A percentile compares a stretch with the other conserved stretches of the same genome.
Evolutionary conservation across 2,113 vertebrate genomes (phyloP).

Genomic region (Ivindomyrus marchei): DNA sequence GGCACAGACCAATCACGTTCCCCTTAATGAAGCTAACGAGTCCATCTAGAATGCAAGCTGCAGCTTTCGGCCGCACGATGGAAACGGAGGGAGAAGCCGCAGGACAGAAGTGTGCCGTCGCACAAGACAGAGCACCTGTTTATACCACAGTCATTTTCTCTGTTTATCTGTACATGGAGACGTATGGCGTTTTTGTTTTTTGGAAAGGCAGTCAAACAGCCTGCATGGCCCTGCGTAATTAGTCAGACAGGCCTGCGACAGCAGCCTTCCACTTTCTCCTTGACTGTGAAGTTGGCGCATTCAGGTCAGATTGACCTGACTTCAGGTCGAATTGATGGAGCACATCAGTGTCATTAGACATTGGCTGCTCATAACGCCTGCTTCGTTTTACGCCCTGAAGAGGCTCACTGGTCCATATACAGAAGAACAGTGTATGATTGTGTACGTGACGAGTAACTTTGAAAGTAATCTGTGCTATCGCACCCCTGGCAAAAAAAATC

Average conservation of each 20-base stretch:
- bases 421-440: not conserved
- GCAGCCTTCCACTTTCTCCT: not conserved
- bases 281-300: not conserved
- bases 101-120: not conserved
- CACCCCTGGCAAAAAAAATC: no score
- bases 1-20: constrained; percentile 25
- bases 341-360: not conserved
- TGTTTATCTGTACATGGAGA: not conserved
- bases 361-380: not conserved
- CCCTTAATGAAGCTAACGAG: constrained; percentile 31
- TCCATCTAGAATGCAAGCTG: not conserved
- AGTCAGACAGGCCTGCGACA: not conserved
- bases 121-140: not conserved
- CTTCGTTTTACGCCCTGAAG: not conserved
- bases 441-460: not conserved
- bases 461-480: not conserved
- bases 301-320: not conserved
- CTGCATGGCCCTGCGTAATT: not conserved
- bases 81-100: not conserved
- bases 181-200: not conserved
- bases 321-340: not conserved
- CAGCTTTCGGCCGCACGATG: not conserved
- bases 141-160: not conserved
- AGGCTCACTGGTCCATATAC: not conserved
- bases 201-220: not conserved